Conservation (phyloP, 2,888 invertebrate genomes). For the Microctonus hyperodae region DNA sequence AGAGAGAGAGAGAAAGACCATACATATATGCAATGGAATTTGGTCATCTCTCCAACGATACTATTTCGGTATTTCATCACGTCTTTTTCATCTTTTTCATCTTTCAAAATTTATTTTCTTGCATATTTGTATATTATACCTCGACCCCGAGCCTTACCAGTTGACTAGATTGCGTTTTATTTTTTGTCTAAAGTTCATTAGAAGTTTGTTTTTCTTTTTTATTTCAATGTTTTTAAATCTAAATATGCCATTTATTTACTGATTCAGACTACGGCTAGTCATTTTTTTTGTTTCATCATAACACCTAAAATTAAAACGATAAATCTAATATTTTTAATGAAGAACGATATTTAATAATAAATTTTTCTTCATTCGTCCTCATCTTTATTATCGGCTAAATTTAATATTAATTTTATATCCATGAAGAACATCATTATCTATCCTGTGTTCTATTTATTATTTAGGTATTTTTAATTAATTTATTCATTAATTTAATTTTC, state of each 20-base stretch:
- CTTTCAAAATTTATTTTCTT: constrained; percentile 9
- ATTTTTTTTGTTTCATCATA: constrained; percentile 42
- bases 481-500: constrained; percentile 25
- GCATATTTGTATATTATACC: constrained; percentile 1
- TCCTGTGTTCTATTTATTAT: constrained; percentile 14
- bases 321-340: constrained; percentile 45
- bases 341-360: constrained; percentile 43
- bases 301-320: constrained; percentile 61
- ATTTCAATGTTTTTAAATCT: constrained; percentile 26
- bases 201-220: constrained; percentile 31
- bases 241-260: constrained; percentile 33
- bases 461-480: constrained; percentile 11
- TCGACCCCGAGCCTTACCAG: constrained; percentile 44
- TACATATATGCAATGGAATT: constrained; percentile 13
- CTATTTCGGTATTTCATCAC: constrained; percentile 29
- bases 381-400: constrained; percentile 40
- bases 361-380: constrained; percentile 33
- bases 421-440: constrained; percentile 36
- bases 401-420: constrained; percentile 42
- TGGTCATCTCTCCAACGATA: constrained; percentile 33
- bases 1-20: background rate
- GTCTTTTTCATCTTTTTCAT: constrained; percentile 25
- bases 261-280: constrained; percentile 52
- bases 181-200: constrained; percentile 55
- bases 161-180: constrained; percentile 62